Base-by-base conservation (phyloP, 2,113 vertebrate genomes). In the Eublepharis macularius region DNA sequence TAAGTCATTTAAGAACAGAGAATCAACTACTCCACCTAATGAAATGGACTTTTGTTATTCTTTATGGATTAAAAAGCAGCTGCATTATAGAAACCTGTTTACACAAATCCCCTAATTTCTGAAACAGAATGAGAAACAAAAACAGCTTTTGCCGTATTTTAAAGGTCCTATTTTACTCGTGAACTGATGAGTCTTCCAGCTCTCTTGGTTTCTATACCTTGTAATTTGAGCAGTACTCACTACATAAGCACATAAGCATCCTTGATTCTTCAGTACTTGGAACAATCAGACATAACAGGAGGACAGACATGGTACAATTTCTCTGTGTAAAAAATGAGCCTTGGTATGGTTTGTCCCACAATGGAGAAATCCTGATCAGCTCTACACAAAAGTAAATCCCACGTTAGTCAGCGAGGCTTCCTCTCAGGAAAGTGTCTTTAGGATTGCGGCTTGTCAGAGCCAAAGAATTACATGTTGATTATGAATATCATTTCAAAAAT, bases 11-110 rank as follows among this genome's bases (percentile, higher is more conserved):
- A 93, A 84, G 12, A 91, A 76, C 76, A 84, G 4, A 32, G 4
- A 34, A 78, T 88, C 86, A 83, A 17, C 24, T 86, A 90, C 75
- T 16, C 66, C 0, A 85, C 73, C 12, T 65, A 81, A 4, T 26
- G 76, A 77, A 89, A 86, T 87, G 85, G 14, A 1, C 85, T 90
- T 86, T 17, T 87, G 32, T 87, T 63, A 85, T 1, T 66, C 86
- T 93, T 92, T 81, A 85, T 73, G 83, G 82, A 91, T 75, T 85
- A 95, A 85, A 76, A 17, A 88, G 19, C 11, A 85, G 80, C 4
- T 90, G 76, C 86, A 4, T 72, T 85, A 68, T 24, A 84, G 36
- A 89, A 82, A 85, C 66, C 69, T 85, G n/a, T 73, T 36, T 87
- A 89, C 6, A 19, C 51, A 91, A 89, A 86, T 81, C 26, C 24